phyloP scores from a whole-genome alignment of 2,797 vertebrate species.

The Limosa lapponica region DNA sequence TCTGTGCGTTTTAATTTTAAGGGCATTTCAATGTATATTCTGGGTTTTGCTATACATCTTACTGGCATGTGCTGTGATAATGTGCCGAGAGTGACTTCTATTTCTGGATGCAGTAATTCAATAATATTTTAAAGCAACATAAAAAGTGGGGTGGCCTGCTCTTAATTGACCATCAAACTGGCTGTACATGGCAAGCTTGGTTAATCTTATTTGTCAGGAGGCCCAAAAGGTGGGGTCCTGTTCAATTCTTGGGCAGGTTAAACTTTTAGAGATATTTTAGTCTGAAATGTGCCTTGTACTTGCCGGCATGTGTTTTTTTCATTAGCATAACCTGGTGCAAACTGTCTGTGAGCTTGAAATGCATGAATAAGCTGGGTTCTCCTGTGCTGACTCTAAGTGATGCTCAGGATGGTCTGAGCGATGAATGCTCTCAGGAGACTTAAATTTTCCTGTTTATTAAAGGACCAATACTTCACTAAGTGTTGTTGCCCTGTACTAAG shows the following conservation, averaged over 20 bases:
- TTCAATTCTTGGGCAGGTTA: neutral
- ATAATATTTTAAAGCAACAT: neutral
- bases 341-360: neutral
- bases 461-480: neutral
- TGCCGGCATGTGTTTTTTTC: neutral
- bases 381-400: neutral
- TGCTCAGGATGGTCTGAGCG: neutral
- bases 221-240: neutral
- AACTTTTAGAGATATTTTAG: neutral
- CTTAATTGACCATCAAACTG: neutral
- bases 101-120: neutral
- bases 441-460: neutral
- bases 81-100: neutral
- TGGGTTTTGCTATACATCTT: neutral
- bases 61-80: neutral
- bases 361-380: neutral
- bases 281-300: neutral
- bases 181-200: neutral
- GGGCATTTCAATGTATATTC: neutral
- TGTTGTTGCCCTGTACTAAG: neutral
- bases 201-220: neutral
- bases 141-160: neutral
- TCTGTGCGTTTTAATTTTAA: neutral
- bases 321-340: neutral
- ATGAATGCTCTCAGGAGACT: neutral